Percentiles rank a stretch among this genome's conserved stretches.
phyloP scores from a whole-genome alignment of 2,113 vertebrate genomes.

The Menura novaehollandiae region DNA sequence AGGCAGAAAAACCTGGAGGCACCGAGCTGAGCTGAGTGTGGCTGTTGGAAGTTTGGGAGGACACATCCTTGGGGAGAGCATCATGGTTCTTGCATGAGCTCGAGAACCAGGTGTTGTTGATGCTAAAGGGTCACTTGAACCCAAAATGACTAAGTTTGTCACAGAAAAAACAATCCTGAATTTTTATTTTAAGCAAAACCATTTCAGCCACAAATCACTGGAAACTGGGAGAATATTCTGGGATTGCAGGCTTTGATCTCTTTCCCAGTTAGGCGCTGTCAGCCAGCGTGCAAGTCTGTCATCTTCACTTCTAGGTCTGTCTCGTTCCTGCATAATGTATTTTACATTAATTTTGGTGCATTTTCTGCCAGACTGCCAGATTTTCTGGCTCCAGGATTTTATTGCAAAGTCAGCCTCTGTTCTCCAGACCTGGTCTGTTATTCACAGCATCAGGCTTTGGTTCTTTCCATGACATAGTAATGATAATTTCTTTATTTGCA shows the following conservation, averaged over 20 bases:
- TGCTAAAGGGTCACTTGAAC: neutral
- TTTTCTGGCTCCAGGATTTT: neutral
- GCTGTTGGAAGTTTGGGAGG: neutral
- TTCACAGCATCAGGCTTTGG: neutral
- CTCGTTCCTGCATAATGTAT: neutral
- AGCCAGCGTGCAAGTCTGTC: neutral
- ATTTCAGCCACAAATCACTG: neutral
- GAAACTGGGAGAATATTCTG: neutral
- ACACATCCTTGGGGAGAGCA: neutral
- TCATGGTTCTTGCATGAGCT: neutral
- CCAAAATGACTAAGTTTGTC: neutral
- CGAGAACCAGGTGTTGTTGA: rapidly evolving
- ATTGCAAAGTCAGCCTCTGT: neutral
- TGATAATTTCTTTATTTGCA: neutral
- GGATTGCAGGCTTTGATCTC: neutral
- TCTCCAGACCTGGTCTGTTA: neutral
- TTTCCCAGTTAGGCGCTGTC: neutral
- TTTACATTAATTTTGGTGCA: neutral
- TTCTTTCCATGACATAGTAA: neutral
- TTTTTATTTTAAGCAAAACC: neutral
- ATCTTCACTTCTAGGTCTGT: neutral
- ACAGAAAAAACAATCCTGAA: neutral
- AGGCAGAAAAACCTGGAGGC: neutral
- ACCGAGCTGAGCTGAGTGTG: rapidly evolving
- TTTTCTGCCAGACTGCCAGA: neutral